Evolutionary conservation across 2,113 vertebrate genomes (phyloP), one percentile per base, ranked within the genome.

Genomic region (Cacatua alba): DNA sequence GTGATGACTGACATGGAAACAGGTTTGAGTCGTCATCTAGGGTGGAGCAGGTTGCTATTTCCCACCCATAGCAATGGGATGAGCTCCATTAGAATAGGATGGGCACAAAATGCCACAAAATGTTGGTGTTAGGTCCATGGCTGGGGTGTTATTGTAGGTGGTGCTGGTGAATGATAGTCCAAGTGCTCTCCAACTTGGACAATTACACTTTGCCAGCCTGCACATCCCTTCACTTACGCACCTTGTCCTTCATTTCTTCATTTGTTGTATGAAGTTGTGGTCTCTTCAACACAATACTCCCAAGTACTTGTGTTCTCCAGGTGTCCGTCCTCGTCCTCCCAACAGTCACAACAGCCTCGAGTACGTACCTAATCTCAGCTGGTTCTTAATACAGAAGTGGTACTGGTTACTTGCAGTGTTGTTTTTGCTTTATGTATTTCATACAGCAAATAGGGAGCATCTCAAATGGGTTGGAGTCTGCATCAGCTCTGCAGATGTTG

Each of bases 61-160:
- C 23, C 33, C 31, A 13, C 3, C 51, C 44, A 1, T 23, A 23
- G 24, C 16, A 5, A 13, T 25, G 43, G 57, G 35, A 9, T 10
- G 53, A 62, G 70, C 31, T 29, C 21, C 19, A 1, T 33, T 49
- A 11, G 6, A 11, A 37, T n/a, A 41, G 17, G 20, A 60, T 18
- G 3, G 28, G 14, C 28, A 46, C 26, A 43, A 52, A 62, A 37
- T 3, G 11, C 59, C 52, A 3, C 28, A 6, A 44, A 25, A 25
- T 23, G 0, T 17, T 4, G 44, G 44, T 23, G 88, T 31, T 31
- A 0, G 3, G 0, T 23, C 71, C 28, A 0, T 44, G 10, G 51
- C 49, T 41, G 57, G 1, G 17, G 37, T 13, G 3, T 15, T 18
- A 0, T 1, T 6, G 37, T 49, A 15, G 53, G n/a, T 2, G 0